phyloP scores from a whole-genome alignment of 2,113 vertebrate genomes.

The Phalacrocorax carbo region DNA sequence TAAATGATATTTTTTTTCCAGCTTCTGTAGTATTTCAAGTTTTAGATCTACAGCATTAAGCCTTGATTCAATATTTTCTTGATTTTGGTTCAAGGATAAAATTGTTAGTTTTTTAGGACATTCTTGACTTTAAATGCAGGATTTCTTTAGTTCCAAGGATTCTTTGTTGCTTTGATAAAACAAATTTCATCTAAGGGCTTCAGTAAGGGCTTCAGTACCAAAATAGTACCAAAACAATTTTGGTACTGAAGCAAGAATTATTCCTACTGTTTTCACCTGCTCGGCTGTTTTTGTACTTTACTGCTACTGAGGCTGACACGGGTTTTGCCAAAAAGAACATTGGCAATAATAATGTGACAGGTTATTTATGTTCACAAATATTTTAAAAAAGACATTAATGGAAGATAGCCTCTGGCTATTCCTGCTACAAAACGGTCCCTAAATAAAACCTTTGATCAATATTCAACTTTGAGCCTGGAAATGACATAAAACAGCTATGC shows the following conservation, averaged over 20 bases:
- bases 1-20: background rate
- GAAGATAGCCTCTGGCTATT: background rate
- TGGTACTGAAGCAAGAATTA: background rate
- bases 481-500: background rate
- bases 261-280: background rate
- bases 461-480: background rate
- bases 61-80: background rate
- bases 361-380: background rate
- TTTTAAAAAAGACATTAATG: background rate
- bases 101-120: background rate
- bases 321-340: background rate
- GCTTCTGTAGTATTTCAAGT: background rate
- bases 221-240: background rate
- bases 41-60: background rate
- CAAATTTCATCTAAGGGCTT: background rate
- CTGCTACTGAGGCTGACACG: background rate
- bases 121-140: background rate
- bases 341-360: background rate
- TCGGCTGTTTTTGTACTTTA: background rate
- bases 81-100: background rate
- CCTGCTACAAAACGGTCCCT: background rate
- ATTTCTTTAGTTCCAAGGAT: background rate
- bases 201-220: background rate
- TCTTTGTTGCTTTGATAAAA: background rate
- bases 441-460: background rate